Percentiles rank a stretch among this genome's conserved stretches.
phyloP scores from a whole-genome alignment of 1,140 invertebrate genomes.

The Brachionus plicatilis region DNA sequence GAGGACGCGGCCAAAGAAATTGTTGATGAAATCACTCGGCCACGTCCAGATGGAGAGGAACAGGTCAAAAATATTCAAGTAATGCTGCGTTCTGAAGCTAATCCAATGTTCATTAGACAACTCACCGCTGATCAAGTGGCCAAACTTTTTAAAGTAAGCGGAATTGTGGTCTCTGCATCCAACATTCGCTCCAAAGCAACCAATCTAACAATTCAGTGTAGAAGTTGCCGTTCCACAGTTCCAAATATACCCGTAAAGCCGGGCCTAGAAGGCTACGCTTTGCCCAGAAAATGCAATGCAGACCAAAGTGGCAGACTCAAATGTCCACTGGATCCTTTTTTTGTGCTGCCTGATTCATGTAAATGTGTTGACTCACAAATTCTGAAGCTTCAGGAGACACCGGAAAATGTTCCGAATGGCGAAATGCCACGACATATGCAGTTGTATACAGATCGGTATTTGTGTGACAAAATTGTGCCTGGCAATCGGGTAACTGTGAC shows the following conservation, averaged over 20 bases:
- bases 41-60: conserved; percentile 14
- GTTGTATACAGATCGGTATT: conserved; percentile 66
- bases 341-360: conserved; percentile 94
- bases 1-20: conserved; percentile 96
- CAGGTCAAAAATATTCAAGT: conserved; percentile 40
- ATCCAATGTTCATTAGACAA: conserved; percentile 33
- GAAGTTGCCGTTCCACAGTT: conserved; percentile 81
- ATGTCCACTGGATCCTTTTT: conserved; percentile 95
- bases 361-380: conserved; percentile 85
- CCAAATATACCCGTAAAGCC: conserved; percentile 83
- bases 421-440: conserved; percentile 95
- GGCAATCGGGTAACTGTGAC: conserved; percentile 88
- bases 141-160: conserved; percentile 84
- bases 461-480: conserved; percentile 90
- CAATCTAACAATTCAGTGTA: conserved; percentile 88
- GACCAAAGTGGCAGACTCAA: conserved; percentile 57
- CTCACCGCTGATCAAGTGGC: conserved; percentile 76
- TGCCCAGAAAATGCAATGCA: conserved; percentile 78
- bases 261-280: conserved; percentile 89
- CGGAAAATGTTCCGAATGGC: conserved; percentile 92
- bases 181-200: conserved; percentile 90
- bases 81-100: conserved; percentile 34
- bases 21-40: conserved; percentile 82
- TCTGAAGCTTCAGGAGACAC: conserved; percentile 86
- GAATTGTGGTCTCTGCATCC: conserved; percentile 88